These are phyloP conservation scores for Ictalurus furcatus DNA, from an alignment of 2,113 vertebrate species.

Conservation along the genomic window DNA sequence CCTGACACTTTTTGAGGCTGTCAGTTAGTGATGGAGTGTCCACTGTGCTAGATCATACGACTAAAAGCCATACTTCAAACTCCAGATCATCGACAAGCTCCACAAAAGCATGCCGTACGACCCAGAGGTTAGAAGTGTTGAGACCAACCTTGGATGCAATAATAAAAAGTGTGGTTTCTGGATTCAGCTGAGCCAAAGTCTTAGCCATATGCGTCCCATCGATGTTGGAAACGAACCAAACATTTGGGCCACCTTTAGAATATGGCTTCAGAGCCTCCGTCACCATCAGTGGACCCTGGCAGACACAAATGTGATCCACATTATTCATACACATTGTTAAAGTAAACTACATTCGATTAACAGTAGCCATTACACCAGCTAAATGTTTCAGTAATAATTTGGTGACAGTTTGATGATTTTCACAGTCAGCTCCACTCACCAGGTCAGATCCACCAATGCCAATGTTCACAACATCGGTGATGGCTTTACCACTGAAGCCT, in stretches of 20 bases:
- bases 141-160: constrained; percentile 87
- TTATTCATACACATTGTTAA: not conserved
- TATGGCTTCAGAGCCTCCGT: constrained; percentile 94
- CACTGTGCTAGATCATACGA: not conserved
- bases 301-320: not conserved
- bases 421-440: constrained; percentile 64
- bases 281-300: constrained; percentile 95
- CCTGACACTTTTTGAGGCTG: not conserved
- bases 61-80: not conserved
- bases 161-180: constrained; percentile 91
- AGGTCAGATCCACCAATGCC: constrained; percentile 97
- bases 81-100: not conserved
- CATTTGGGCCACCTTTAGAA: constrained; percentile 85
- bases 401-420: not conserved
- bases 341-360: not conserved
- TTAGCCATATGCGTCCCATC: constrained; percentile 96
- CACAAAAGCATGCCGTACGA: not conserved
- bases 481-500: constrained; percentile 89
- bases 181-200: constrained; percentile 85
- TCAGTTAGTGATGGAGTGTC: not conserved
- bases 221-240: constrained; percentile 98
- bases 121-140: no score
- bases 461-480: constrained; percentile 91
- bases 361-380: not conserved
- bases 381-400: not conserved